Evolutionary conservation across 2,888 invertebrate genomes (phyloP).

Genomic region (Antitype chi): DNA sequence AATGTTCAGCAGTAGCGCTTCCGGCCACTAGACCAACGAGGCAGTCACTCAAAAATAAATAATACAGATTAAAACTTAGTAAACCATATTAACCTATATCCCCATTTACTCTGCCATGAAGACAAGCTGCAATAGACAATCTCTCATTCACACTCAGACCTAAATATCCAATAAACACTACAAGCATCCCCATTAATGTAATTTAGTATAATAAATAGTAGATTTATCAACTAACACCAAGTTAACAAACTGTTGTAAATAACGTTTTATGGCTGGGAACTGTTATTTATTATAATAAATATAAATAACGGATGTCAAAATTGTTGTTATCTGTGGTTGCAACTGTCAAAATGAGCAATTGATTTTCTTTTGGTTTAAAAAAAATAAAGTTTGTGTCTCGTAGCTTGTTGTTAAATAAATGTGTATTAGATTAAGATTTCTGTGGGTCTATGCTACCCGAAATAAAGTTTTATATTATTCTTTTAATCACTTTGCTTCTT

Average conservation of each 20-base stretch:
- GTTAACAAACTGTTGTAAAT: constrained; percentile 48
- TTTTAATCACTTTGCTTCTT: too few relatives aligned
- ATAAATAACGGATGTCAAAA: constrained; percentile 18
- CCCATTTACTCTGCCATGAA: background rate
- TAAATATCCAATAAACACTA: constrained; percentile 47
- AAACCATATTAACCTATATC: constrained; percentile 42
- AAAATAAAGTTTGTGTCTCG: too few relatives aligned
- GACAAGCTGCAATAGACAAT: constrained; percentile 18
- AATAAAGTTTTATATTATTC: too few relatives aligned
- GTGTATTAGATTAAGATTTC: too few relatives aligned
- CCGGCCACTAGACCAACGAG: background rate
- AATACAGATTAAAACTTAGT: constrained; percentile 1
- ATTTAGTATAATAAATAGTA: constrained; percentile 50
- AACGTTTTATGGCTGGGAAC: constrained; percentile 29
- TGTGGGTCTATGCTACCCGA: too few relatives aligned
- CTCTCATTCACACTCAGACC: constrained; percentile 17
- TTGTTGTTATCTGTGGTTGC: background rate
- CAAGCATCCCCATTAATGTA: constrained; percentile 28
- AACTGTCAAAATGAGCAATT: background rate
- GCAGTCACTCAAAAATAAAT: background rate
- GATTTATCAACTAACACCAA: constrained; percentile 49
- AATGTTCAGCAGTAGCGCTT: background rate
- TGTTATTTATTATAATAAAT: constrained; percentile 40
- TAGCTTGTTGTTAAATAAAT: too few relatives aligned
- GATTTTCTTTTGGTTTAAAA: background rate